Evolutionary conservation across 1,140 invertebrate species (phyloP).

Genomic region (Pseudachorutes palmiensis): DNA sequence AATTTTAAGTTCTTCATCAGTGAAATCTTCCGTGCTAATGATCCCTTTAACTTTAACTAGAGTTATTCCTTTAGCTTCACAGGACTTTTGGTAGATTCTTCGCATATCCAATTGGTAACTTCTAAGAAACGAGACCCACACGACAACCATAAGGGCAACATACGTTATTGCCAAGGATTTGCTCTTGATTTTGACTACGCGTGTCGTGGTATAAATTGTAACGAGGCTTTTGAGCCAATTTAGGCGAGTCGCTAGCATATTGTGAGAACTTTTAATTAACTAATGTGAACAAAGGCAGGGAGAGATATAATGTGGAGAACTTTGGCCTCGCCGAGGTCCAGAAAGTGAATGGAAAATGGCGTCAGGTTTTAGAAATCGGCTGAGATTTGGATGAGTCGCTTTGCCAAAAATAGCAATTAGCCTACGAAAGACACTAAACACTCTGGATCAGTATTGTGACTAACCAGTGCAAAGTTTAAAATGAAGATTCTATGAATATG

Average conservation of each 20-base stretch:
- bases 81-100: conserved; percentile 26
- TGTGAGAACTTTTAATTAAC: no score
- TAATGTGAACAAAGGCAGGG: no score
- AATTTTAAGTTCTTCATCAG: conserved; percentile 12
- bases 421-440: no score
- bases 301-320: no score
- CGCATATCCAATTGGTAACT: conserved; percentile 23
- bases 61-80: conserved; percentile 15
- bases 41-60: conserved; percentile 27
- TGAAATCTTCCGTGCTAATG: conserved; percentile 17
- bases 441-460: no score
- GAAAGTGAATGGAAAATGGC: no score
- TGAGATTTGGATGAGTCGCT: no score
- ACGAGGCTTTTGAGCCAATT: background rate
- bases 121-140: conserved; percentile 25
- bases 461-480: background rate
- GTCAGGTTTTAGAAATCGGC: no score
- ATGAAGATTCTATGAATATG: background rate
- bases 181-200: conserved; percentile 23
- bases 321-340: no score
- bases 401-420: no score
- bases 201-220: conserved; percentile 20
- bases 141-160: conserved; percentile 7
- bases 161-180: conserved; percentile 19
- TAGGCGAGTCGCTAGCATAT: background rate